Conservation (phyloP, 2,888 invertebrate genomes). For the Drosophila meridionalis region DNA sequence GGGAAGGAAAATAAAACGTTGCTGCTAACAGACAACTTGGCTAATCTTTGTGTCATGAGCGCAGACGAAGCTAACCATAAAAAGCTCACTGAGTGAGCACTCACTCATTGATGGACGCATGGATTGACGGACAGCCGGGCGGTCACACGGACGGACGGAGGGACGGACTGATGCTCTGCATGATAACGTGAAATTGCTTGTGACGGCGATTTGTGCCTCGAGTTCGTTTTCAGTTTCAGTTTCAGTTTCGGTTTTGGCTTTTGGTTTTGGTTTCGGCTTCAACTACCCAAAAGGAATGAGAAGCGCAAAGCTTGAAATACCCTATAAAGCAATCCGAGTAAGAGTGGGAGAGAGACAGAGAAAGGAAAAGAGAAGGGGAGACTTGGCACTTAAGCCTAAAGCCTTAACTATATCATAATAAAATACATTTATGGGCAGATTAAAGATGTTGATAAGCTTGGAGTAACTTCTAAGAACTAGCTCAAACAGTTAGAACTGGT, state of each 20-base stretch:
- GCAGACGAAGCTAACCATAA: conserved; percentile 9
- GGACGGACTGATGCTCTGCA: conserved; percentile 8
- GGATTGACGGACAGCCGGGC: conserved; percentile 16
- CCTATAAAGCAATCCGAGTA: neutral
- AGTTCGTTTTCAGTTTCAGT: conserved; percentile 29
- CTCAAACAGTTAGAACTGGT: neutral
- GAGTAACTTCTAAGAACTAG: neutral
- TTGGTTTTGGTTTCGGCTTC: conserved; percentile 4
- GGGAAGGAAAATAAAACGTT: conserved; percentile 12
- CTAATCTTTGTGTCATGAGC: conserved; percentile 64
- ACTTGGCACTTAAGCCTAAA: neutral
- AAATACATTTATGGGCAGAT: neutral
- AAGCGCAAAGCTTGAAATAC: conserved; percentile 3
- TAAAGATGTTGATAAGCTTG: neutral
- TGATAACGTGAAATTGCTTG: conserved; percentile 54
- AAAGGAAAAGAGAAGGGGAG: neutral
- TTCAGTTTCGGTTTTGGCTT: conserved; percentile 31
- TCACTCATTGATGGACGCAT: conserved; percentile 34
- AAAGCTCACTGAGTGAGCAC: conserved; percentile 23
- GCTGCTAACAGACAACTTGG: conserved; percentile 51
- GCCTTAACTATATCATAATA: neutral
- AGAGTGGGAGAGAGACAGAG: neutral
- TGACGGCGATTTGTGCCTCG: conserved; percentile 29
- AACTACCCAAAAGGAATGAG: neutral
- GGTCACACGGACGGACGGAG: neutral